Conservation (phyloP, 2,888 invertebrate genomes). For the Campoletis raptor region DNA sequence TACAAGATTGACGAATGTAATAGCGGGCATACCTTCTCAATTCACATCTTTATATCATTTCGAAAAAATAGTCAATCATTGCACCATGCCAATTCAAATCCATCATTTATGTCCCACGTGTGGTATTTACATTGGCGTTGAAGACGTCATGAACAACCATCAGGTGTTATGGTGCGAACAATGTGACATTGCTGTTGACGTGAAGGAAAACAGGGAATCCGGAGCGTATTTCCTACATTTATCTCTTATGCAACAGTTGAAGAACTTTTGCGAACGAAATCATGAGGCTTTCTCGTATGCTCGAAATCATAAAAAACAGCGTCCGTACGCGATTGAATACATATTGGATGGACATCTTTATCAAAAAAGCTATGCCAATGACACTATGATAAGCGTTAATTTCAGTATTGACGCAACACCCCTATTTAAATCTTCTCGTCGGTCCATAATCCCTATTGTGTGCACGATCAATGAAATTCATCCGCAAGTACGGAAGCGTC, state of each 20-base stretch:
- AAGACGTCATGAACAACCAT: not conserved
- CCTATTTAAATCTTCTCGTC: slow-evolving; percentile 57
- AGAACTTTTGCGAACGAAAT: not conserved
- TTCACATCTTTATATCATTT: not conserved
- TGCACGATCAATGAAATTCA: slow-evolving; percentile 60
- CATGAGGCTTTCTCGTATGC: not conserved
- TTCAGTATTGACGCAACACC: slow-evolving; percentile 66
- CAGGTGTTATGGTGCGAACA: not conserved
- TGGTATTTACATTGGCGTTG: not conserved
- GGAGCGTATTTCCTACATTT: not conserved
- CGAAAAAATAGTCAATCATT: not conserved
- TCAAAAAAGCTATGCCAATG: not conserved
- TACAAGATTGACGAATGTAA: not conserved
- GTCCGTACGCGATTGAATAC: not conserved
- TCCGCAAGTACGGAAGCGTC: not conserved
- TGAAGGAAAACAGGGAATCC: not conserved
- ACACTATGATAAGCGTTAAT: slow-evolving; percentile 58
- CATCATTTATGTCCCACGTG: not conserved
- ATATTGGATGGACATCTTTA: not conserved
- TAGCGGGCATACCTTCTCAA: not conserved
- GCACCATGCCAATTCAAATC: not conserved
- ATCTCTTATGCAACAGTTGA: not conserved
- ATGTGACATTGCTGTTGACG: not conserved
- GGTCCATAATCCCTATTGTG: slow-evolving; percentile 52
- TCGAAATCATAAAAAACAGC: not conserved